Evolutionary conservation across 2,888 invertebrate genomes (phyloP).

Genomic region (Notodonta ziczac): DNA sequence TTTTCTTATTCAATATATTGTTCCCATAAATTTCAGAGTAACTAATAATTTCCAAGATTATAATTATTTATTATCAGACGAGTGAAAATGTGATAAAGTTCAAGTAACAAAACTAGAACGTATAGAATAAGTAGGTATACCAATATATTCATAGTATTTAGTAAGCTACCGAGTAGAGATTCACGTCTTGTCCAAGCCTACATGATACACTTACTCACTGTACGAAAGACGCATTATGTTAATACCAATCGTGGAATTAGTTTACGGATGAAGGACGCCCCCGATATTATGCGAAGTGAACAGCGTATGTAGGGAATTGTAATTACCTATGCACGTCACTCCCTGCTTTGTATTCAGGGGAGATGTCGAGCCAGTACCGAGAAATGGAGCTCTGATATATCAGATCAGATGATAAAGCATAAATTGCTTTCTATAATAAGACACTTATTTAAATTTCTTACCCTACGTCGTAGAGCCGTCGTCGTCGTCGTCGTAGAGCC

Average conservation of each 20-base stretch:
- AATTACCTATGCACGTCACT: conserved; percentile 39
- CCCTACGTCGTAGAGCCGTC: too few species aligned
- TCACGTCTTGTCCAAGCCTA: conserved; percentile 5
- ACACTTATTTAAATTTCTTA: neutral
- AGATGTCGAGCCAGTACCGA: conserved; percentile 11
- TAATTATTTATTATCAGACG: too few species aligned
- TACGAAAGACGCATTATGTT: conserved; percentile 34
- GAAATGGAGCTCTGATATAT: conserved; percentile 16
- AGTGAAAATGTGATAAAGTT: too few species aligned
- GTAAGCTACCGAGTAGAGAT: neutral
- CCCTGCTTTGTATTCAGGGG: conserved; percentile 42
- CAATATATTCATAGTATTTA: too few species aligned
- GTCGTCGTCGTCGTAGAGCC: too few species aligned
- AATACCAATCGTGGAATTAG: conserved; percentile 46
- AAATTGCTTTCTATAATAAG: neutral
- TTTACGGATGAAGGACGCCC: conserved; percentile 57
- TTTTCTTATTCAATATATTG: too few species aligned
- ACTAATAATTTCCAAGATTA: too few species aligned
- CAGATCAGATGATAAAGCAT: neutral
- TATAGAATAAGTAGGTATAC: too few species aligned
- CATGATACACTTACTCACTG: neutral
- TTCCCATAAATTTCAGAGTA: too few species aligned
- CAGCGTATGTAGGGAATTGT: conserved; percentile 50
- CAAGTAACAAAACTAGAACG: too few species aligned
- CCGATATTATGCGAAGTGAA: conserved; percentile 53